phyloP scores from a whole-genome alignment of 64 coral and sea anemone species.

The Actinia equina region DNA sequence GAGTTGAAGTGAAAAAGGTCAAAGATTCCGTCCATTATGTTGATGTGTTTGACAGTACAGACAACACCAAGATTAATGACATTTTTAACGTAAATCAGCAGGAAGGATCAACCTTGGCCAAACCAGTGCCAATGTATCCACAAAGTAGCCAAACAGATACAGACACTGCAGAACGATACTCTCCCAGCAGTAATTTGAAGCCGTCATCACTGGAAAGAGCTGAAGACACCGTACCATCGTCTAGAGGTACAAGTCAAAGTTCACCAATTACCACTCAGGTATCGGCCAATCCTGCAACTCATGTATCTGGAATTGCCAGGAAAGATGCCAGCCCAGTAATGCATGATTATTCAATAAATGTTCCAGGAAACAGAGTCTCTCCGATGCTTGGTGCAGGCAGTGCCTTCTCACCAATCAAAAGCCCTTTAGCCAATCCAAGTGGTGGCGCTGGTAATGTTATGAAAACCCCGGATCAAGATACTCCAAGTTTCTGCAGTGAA shows the following conservation, averaged over 20 bases:
- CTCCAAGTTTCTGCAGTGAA: neutral
- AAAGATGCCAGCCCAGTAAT: neutral
- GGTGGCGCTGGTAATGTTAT: neutral
- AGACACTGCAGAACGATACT: neutral
- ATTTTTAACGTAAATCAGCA: neutral
- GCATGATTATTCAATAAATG: neutral
- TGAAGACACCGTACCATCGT: neutral
- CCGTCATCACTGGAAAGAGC: neutral
- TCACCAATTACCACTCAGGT: neutral
- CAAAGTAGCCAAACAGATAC: neutral
- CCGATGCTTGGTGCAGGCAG: too few relatives aligned
- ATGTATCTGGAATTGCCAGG: neutral
- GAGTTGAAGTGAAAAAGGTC: slow-evolving; percentile 12
- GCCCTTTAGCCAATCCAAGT: neutral
- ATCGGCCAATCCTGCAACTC: neutral
- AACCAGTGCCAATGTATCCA: neutral
- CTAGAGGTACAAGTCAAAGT: neutral
- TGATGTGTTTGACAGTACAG: slow-evolving; percentile 23
- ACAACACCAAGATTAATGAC: neutral
- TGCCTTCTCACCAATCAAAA: neutral
- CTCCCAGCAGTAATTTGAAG: neutral
- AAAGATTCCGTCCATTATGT: slow-evolving; percentile 41
- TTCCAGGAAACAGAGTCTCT: neutral
- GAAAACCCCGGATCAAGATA: neutral
- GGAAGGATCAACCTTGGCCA: neutral